Evolutionary conservation across 1,140 invertebrate genomes (phyloP), one percentile per base, ranked within the genome.

Genomic region (Drosophila pruinosa): DNA sequence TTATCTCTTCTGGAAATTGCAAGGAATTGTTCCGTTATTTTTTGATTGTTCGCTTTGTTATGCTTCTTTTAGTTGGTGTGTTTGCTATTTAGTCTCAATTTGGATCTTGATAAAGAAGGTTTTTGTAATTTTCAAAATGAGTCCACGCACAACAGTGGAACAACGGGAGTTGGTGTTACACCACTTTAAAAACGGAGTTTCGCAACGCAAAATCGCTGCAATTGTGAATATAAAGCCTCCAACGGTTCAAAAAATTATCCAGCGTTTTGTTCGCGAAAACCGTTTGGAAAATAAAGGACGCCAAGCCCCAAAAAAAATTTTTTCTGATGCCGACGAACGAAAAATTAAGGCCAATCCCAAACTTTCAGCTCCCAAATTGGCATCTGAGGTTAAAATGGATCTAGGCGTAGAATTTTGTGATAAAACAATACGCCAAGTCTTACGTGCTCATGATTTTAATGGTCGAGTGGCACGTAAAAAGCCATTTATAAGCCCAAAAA

Each of bases 401-500:
- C 2, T 34, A 34, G 31, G 10, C 4, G 10, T 5, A 34, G 10
- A 2, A n/a, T n/a, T 34, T n/a, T 7, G 31, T 34, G 31, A n/a
- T n/a, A 28, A 48, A 38, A 52, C 45, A 1, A 21, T 52, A 2
- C 22, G 45, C 4, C 31, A 8, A 62, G n/a, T n/a, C n/a, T n/a
- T n/a, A n/a, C n/a, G n/a, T n/a, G n/a, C n/a, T 3, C 4, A 50
- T 12, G 15, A 24, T 12, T 47, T 47, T 36, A 59, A 50, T 50
- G 59, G 48, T 14, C 36, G 59, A 24, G 47, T 53, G n/a, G 47
- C 48, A 8, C 31, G 61, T 0, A 50, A 62, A 4, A 52, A 62
- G 14, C 31, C 34, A 2, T 63, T 58, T 3, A 58, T 58, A 4
- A 39, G n/a, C 14, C 36, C 15, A 5, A 61, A 48, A 17, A 61